phyloP scores from a whole-genome alignment of 2,113 vertebrate genomes.

The Elachura formosa region DNA sequence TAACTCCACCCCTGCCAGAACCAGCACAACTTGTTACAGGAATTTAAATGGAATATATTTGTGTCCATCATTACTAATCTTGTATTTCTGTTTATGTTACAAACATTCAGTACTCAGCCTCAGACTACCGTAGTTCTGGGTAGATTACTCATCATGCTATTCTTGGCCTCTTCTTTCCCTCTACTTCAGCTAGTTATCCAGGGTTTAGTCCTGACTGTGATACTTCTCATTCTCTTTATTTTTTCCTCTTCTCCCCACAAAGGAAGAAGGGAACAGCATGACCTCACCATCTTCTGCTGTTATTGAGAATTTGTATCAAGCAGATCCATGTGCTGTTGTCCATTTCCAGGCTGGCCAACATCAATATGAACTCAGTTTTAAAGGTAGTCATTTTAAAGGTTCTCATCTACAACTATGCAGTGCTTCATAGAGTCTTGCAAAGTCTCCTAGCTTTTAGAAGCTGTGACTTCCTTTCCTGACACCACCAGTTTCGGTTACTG shows the following conservation, averaged over 20 bases:
- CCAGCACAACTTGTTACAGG: neutral
- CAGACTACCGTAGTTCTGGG: neutral
- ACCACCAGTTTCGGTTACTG: neutral
- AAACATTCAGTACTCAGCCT: neutral
- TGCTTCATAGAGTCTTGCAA: neutral
- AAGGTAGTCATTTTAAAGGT: constrained; percentile 66
- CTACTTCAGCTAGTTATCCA: neutral
- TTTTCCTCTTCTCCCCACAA: neutral
- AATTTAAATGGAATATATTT: neutral
- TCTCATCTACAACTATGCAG: neutral
- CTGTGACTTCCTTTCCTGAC: neutral
- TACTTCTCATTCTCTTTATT: neutral
- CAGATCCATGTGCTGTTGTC: constrained; percentile 39
- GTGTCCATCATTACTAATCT: neutral
- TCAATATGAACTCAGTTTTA: constrained; percentile 77
- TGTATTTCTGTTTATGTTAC: neutral
- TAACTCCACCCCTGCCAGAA: neutral
- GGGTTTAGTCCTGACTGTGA: neutral
- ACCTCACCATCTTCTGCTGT: constrained; percentile 66
- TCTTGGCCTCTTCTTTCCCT: neutral
- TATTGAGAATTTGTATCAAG: constrained; percentile 77
- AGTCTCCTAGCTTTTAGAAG: neutral
- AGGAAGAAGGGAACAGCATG: constrained; percentile 66
- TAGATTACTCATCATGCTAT: neutral
- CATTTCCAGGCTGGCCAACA: constrained; percentile 69